Percentiles rank a stretch among this genome's conserved stretches.
These are phyloP conservation scores for Dendrolimus kikuchii DNA, from an alignment of 1,140 invertebrate genomes.

Conservation along the genomic window DNA sequence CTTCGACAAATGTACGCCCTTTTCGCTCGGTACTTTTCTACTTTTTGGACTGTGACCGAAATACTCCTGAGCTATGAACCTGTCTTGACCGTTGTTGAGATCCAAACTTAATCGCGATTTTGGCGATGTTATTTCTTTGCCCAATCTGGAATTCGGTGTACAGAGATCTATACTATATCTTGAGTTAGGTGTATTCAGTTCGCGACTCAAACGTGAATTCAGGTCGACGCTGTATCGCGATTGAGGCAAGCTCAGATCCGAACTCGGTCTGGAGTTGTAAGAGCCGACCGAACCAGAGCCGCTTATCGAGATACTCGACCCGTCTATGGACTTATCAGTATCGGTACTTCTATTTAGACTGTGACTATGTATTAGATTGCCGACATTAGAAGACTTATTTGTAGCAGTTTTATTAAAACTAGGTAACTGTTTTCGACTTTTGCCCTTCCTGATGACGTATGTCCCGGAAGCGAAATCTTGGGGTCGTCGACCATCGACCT, in stretches of 20 bases:
- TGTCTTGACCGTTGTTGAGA: slow-evolving; percentile 71
- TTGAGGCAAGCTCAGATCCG: slow-evolving; percentile 73
- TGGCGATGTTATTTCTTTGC: slow-evolving; percentile 73
- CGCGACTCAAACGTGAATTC: slow-evolving; percentile 72
- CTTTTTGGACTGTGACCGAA: slow-evolving; percentile 68
- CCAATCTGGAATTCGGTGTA: slow-evolving; percentile 70
- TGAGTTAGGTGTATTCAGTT: slow-evolving; percentile 74
- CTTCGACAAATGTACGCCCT: slow-evolving; percentile 41
- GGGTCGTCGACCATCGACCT: slow-evolving; percentile 71
- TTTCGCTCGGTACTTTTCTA: slow-evolving; percentile 62
- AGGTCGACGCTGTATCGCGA: slow-evolving; percentile 73
- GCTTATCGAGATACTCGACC: slow-evolving; percentile 67
- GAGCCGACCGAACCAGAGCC: slow-evolving; percentile 72
- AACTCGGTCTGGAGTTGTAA: slow-evolving; percentile 74
- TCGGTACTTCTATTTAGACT: slow-evolving; percentile 57
- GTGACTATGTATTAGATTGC: slow-evolving; percentile 52
- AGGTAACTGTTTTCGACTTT: slow-evolving; percentile 70
- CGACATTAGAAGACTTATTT: slow-evolving; percentile 61
- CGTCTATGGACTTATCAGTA: slow-evolving; percentile 66
- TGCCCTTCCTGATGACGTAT: slow-evolving; percentile 80
- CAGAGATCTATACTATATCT: slow-evolving; percentile 76
- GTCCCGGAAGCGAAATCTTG: slow-evolving; percentile 79
- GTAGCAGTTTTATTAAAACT: slow-evolving; percentile 58
- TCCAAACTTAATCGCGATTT: slow-evolving; percentile 74
- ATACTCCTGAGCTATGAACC: slow-evolving; percentile 69